Percentiles rank a stretch among this genome's conserved stretches.
Conservation (phyloP, 2,797 vertebrate genomes). For the Enteromius thamalakanensis region DNA sequence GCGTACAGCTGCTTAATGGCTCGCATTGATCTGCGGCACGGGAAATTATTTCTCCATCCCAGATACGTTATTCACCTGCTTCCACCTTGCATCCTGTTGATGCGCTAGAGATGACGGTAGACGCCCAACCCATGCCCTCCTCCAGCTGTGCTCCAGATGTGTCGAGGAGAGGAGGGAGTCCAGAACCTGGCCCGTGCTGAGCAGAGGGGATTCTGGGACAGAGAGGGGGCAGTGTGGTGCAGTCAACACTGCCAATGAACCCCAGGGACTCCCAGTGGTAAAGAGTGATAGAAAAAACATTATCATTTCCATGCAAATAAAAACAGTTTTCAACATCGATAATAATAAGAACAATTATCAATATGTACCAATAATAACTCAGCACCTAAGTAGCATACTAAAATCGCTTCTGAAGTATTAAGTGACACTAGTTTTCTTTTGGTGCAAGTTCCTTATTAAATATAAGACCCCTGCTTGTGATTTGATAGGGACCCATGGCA, state of each 20-base stretch:
- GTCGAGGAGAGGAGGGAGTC: conserved; percentile 31
- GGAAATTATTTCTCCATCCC: conserved; percentile 46
- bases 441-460: not conserved
- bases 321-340: not conserved
- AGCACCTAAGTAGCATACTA: not conserved
- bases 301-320: not conserved
- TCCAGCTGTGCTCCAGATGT: conserved; percentile 59
- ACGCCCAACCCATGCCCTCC: conserved; percentile 32
- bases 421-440: not conserved
- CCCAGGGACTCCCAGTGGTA: conserved; percentile 1
- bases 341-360: not conserved
- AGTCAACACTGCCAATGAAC: conserved; percentile 19
- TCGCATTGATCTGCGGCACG: conserved; percentile 51
- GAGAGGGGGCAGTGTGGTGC: conserved; percentile 27
- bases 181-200: conserved; percentile 22
- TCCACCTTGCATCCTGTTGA: conserved; percentile 41
- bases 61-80: conserved; percentile 36
- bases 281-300: not conserved
- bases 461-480: not conserved
- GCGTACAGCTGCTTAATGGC: conserved; percentile 66
- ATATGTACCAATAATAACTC: not conserved
- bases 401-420: not conserved
- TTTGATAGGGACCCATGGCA: conserved; percentile 23
- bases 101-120: conserved; percentile 47
- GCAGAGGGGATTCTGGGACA: conserved; percentile 20